Conservation (phyloP, 2,113 vertebrate genomes). For the Rhizomys pruinosus region DNA sequence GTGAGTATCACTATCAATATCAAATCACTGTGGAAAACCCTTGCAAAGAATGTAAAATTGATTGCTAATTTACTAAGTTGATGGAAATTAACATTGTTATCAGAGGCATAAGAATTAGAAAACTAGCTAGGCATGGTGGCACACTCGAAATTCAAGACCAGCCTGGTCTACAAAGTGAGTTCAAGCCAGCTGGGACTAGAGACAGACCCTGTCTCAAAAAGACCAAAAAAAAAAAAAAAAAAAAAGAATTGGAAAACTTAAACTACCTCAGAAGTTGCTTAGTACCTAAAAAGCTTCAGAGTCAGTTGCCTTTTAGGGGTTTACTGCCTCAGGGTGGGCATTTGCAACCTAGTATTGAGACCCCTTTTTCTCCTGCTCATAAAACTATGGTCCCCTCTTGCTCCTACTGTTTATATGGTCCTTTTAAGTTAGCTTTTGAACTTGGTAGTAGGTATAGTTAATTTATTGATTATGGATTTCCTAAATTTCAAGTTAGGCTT, state of each 20-base stretch:
- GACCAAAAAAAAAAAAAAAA: too few relatives aligned
- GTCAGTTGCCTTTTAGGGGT: neutral
- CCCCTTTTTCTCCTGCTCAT: neutral
- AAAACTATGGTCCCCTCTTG: neutral
- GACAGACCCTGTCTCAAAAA: too few relatives aligned
- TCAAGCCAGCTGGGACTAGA: too few relatives aligned
- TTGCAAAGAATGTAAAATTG: neutral
- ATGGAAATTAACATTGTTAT: conserved; percentile 32
- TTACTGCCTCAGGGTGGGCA: neutral
- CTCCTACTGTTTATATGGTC: neutral
- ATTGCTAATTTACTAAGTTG: neutral
- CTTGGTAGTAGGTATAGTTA: conserved; percentile 14
- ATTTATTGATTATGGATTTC: conserved; percentile 41
- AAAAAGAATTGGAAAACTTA: too few relatives aligned
- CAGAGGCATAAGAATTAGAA: neutral
- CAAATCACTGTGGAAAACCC: conserved; percentile 21
- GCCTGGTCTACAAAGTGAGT: too few relatives aligned
- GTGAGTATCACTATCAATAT: conserved; percentile 86
- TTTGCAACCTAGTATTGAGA: neutral
- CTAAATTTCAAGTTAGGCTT: neutral
- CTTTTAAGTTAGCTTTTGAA: conserved; percentile 41
- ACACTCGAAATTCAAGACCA: too few relatives aligned
- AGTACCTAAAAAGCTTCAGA: neutral
- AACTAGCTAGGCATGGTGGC: too few relatives aligned
- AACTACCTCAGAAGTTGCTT: neutral